These are phyloP conservation scores for Melanotus villosus DNA, from an alignment of 2,888 invertebrate genomes.

Conservation along the genomic window DNA sequence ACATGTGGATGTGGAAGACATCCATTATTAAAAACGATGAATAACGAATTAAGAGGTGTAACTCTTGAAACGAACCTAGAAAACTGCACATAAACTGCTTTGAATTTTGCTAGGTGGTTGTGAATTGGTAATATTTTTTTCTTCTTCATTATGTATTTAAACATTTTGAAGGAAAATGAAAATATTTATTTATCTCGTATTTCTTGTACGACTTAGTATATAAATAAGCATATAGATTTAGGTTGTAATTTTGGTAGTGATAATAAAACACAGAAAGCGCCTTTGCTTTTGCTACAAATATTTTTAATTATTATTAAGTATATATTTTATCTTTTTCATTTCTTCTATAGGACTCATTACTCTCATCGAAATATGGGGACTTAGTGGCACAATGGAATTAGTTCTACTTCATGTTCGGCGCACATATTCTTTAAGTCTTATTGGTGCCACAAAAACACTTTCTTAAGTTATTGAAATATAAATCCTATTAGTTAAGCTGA, in stretches of 20 bases:
- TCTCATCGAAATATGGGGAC: too few species aligned
- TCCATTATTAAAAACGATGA: constrained; percentile 78
- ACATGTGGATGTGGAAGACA: constrained; percentile 78
- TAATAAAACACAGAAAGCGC: not conserved
- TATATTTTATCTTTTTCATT: too few species aligned
- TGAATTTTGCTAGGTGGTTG: not conserved
- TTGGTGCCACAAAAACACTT: too few species aligned
- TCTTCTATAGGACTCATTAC: too few species aligned
- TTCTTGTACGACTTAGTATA: constrained; percentile 1
- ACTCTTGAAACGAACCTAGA: constrained; percentile 53
- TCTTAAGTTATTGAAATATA: too few species aligned
- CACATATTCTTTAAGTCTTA: too few species aligned
- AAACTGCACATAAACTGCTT: constrained; percentile 57
- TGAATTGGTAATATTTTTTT: constrained; percentile 31
- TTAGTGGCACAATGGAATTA: too few species aligned
- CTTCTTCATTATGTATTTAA: constrained; percentile 32
- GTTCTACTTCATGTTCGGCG: too few species aligned
- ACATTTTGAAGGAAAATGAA: constrained; percentile 34
- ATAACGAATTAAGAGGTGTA: constrained; percentile 70
- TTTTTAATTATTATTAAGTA: too few species aligned
- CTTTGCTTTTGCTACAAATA: too few species aligned
- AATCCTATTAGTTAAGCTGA: too few species aligned
- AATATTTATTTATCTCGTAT: constrained; percentile 30
- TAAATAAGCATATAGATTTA: constrained; percentile 28
- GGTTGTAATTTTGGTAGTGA: constrained; percentile 3